Percentiles rank a stretch among this genome's conserved stretches.
Evolutionary conservation across 2,888 invertebrate species (phyloP).

Genomic region (Limenitis arthemis): DNA sequence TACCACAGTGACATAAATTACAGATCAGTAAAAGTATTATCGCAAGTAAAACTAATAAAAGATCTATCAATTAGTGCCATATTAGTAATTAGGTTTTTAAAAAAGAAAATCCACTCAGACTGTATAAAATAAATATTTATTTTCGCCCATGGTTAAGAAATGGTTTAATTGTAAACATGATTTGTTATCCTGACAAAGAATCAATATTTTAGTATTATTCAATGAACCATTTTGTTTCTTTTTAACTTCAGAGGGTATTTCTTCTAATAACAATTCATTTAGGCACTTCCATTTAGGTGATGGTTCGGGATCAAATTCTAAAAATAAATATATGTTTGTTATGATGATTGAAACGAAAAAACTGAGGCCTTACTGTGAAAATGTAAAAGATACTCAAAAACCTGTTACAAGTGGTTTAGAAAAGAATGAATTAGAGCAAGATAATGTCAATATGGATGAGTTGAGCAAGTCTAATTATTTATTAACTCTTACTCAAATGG

Average conservation of each 20-base stretch:
- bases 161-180: conserved; percentile 87
- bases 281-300: conserved; percentile 94
- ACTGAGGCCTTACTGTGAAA: conserved; percentile 1
- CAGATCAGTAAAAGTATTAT: no score
- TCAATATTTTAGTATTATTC: conserved; percentile 78
- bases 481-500: conserved; percentile 77
- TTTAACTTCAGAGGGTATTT: conserved; percentile 84
- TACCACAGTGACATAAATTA: no score
- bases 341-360: no score
- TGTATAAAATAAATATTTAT: conserved; percentile 74
- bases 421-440: conserved; percentile 32
- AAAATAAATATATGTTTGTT: conserved; percentile 20
- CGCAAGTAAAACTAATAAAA: no score
- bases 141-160: conserved; percentile 75
- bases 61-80: no score
- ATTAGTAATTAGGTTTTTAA: no score
- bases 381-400: conserved; percentile 25
- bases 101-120: no score
- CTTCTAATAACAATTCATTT: conserved; percentile 82
- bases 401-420: conserved; percentile 30
- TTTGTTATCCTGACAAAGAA: conserved; percentile 87
- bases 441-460: conserved; percentile 48
- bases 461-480: conserved; percentile 76
- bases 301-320: conserved; percentile 85
- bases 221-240: conserved; percentile 46